Evolutionary conservation across 2,113 vertebrate species (phyloP), one percentile per base, ranked within the genome.

Genomic region (Eulemur macaco): DNA sequence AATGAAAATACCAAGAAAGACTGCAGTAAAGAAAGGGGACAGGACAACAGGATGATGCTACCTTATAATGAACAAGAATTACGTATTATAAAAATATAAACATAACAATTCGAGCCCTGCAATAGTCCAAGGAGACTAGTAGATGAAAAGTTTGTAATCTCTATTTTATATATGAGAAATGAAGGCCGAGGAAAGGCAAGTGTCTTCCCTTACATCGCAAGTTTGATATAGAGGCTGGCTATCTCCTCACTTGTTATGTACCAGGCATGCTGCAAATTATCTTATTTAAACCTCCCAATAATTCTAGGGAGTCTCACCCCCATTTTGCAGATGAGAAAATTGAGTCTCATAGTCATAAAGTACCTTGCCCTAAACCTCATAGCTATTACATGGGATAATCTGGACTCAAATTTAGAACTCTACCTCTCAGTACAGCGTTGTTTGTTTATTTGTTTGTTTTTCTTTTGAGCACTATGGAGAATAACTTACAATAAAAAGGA

Each of bases 401-500:
- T 7, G 8, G 34, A 63, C 31, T 84, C n/a, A 45, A 64, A 45
- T 2, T 47, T 42, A 69, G 60, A 54, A 86, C 54, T 42, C 50
- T 80, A 23, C 58, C 37, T 12, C 7, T 12, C 54, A 37, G 29
- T 45, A 18, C 29, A 80, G 7, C 60, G 7, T 45, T n/a, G 13
- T 42, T 42, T 64, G 20, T 68, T 45, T 96, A 31, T 69, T 89
- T 96, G n/a, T 69, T 89, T 92, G 73, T 21, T 39, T 91, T 73
- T 66, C 39, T 56, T 86, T 73, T 88, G 84, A 88, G 39, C 47
- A 52, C 34, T 34, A 4, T 21, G 29, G 54, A 87, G 77, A 86
- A n/a, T 71, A 52, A 87, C 42, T 91, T 82, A 29, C 37, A 90
- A 52, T 37, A 88, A 50, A 83, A 96, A 81, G 34, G 29, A 20